Percentiles rank a stretch among this genome's conserved stretches.
phyloP scores from a whole-genome alignment of 2,113 vertebrate genomes.

The Mustela lutreola region DNA sequence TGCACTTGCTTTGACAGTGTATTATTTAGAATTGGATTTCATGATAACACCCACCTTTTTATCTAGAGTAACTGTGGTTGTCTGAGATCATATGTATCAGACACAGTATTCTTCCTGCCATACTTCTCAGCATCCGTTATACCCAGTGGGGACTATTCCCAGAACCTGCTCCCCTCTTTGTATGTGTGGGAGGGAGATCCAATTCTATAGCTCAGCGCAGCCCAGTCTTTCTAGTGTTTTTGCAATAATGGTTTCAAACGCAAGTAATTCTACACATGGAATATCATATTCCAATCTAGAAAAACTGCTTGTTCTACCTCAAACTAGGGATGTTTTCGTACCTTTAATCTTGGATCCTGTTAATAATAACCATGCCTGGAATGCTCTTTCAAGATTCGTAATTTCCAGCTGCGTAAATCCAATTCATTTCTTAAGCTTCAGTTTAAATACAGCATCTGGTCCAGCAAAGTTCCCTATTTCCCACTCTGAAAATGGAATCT shows the following conservation, averaged over 20 bases:
- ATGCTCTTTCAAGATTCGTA: neutral
- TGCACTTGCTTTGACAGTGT: neutral
- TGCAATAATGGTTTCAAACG: neutral
- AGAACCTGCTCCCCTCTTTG: neutral
- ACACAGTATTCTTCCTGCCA: neutral
- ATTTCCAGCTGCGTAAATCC: neutral
- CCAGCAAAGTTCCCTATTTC: neutral
- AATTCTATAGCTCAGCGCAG: neutral
- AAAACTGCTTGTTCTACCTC: neutral
- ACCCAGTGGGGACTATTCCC: neutral
- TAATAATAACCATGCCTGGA: neutral
- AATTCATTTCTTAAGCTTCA: constrained; percentile 16
- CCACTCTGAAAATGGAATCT: neutral
- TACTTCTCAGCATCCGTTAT: neutral
- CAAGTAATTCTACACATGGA: constrained; percentile 39
- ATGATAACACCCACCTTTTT: neutral
- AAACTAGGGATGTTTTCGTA: neutral
- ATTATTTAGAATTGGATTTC: constrained; percentile 6
- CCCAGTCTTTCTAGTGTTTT: neutral
- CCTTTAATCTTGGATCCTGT: neutral
- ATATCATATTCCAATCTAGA: neutral
- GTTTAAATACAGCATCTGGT: neutral
- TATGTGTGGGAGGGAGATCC: neutral
- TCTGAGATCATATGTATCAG: neutral
- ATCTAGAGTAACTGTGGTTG: neutral